These are phyloP conservation scores for Lasius fuliginosus DNA, from an alignment of 2,888 invertebrate genomes.

Conservation along the genomic window DNA sequence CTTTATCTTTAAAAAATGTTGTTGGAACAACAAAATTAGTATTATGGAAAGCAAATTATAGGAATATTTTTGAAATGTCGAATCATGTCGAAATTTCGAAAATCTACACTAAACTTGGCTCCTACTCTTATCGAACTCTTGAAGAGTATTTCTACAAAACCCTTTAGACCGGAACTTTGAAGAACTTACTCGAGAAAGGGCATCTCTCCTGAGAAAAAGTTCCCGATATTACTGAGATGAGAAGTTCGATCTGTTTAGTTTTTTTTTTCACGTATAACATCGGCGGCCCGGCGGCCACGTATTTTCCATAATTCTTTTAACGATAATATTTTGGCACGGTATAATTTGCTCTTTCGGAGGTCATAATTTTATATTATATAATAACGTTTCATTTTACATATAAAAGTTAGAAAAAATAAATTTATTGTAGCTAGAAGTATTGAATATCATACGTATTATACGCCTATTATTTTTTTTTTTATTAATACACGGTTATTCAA, in stretches of 20 bases:
- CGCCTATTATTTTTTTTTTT: neutral
- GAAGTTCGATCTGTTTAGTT: constrained; percentile 29
- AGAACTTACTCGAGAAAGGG: constrained; percentile 19
- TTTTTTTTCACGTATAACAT: neutral
- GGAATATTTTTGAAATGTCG: neutral
- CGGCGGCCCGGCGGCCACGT: neutral
- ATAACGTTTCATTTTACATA: neutral
- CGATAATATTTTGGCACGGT: neutral
- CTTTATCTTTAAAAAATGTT: neutral
- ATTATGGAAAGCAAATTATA: neutral
- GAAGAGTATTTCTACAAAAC: constrained; percentile 32
- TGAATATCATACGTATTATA: neutral
- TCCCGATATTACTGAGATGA: constrained; percentile 29
- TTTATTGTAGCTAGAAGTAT: neutral
- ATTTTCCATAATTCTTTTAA: constrained; percentile 6
- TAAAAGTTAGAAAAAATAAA: neutral
- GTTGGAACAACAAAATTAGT: neutral
- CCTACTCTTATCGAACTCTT: constrained; percentile 11
- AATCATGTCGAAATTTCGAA: neutral
- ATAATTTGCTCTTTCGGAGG: neutral
- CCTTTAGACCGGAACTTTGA: constrained; percentile 12
- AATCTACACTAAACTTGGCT: constrained; percentile 19
- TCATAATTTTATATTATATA: constrained; percentile 1
- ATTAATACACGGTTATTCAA: neutral
- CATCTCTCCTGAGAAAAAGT: constrained; percentile 21